These are phyloP conservation scores for Thalpophila matura DNA, from an alignment of 2,888 invertebrate species.

Conservation along the genomic window DNA sequence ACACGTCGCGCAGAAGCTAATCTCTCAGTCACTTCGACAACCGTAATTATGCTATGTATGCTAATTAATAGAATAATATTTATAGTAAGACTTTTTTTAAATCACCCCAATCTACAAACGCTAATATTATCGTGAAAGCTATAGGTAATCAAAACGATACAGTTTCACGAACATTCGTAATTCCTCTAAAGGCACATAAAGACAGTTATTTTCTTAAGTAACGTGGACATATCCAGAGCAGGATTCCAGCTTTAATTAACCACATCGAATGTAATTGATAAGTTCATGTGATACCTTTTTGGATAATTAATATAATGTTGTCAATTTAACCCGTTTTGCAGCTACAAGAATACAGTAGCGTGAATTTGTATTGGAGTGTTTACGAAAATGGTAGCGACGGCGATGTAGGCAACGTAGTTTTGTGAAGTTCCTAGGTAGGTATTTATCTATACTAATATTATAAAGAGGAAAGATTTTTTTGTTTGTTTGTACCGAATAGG, in stretches of 20 bases:
- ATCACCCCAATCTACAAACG: too few species aligned
- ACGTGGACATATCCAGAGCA: slow-evolving; percentile 52
- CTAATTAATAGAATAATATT: too few species aligned
- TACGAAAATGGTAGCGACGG: slow-evolving; percentile 22
- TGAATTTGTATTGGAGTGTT: slow-evolving; percentile 12
- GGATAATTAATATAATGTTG: slow-evolving; percentile 52
- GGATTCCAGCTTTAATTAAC: slow-evolving; percentile 66
- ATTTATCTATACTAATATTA: too few species aligned
- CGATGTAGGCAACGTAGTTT: not conserved
- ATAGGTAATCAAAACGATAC: slow-evolving; percentile 17
- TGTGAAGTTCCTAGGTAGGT: not conserved
- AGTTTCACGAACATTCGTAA: slow-evolving; percentile 13
- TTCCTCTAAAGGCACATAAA: slow-evolving; percentile 25
- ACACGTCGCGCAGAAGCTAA: too few species aligned
- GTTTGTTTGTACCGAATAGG: too few species aligned
- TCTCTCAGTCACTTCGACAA: too few species aligned
- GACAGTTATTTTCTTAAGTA: slow-evolving; percentile 60
- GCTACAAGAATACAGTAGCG: slow-evolving; percentile 23
- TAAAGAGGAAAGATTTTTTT: too few species aligned
- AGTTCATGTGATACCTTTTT: slow-evolving; percentile 62
- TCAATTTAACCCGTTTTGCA: slow-evolving; percentile 31
- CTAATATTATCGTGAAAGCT: not conserved
- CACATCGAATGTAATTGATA: slow-evolving; percentile 64
- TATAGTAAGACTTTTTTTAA: too few species aligned
- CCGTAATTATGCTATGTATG: too few species aligned